phyloP scores from a whole-genome alignment of 2,113 vertebrate genomes.

The Tachycineta bicolor region DNA sequence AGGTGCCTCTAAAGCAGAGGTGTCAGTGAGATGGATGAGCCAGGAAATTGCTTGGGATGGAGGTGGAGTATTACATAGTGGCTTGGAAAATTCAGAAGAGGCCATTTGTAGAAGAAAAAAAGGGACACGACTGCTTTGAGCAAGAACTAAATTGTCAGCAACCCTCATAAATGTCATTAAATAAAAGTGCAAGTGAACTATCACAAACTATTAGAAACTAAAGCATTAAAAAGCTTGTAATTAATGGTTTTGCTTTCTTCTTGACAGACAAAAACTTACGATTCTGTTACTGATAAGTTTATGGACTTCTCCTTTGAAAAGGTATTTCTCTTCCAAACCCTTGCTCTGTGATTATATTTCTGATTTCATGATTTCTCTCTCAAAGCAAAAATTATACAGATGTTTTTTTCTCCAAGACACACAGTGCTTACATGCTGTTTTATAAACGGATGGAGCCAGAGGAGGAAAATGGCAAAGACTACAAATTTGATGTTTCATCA shows the following conservation, averaged over 20 bases:
- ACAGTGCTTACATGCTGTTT: conserved; percentile 99
- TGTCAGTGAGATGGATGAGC: neutral
- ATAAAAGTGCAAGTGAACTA: neutral
- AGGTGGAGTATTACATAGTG: neutral
- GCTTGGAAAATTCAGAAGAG: neutral
- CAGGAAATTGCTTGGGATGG: neutral
- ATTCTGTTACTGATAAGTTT: conserved; percentile 99
- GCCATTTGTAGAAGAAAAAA: neutral
- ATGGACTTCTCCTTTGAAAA: conserved; percentile 99
- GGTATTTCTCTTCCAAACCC: conserved; percentile 74
- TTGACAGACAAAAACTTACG: conserved; percentile 95
- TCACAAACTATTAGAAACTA: neutral
- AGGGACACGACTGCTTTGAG: neutral
- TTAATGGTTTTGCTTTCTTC: conserved; percentile 18
- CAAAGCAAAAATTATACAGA: conserved; percentile 54
- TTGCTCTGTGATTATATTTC: neutral
- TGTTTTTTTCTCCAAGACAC: conserved; percentile 82
- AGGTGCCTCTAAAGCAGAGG: neutral
- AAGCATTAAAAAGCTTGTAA: neutral
- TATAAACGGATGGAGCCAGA: conserved; percentile 97
- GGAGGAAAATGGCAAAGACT: conserved; percentile 94
- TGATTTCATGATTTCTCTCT: neutral
- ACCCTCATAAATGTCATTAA: neutral
- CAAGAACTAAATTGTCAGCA: neutral
- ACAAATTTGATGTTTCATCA: conserved; percentile 95